Evolutionary conservation across 92 coral and sea anemone species (phyloP).

Genomic region (Isaurus tuberculatus): DNA sequence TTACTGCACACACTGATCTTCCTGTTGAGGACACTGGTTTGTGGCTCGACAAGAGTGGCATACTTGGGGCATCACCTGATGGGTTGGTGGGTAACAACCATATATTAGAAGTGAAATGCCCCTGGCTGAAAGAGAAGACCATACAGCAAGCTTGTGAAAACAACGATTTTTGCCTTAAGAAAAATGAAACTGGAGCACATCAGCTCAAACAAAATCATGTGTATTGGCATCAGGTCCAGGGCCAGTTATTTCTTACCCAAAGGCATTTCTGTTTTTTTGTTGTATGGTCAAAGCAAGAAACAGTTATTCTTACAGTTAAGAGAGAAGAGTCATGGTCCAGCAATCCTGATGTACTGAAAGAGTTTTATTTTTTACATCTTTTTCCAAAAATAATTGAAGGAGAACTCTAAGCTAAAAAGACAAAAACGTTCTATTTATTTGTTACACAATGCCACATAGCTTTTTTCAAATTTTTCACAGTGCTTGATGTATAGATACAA

Average conservation of each 20-base stretch:
- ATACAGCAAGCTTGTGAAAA: constrained; percentile 3
- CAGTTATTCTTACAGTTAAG: neutral
- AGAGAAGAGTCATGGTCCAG: neutral
- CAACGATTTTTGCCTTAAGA: neutral
- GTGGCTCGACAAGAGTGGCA: constrained; percentile 1
- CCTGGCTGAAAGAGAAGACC: constrained; percentile 8
- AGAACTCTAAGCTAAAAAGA: neutral
- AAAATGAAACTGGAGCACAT: neutral
- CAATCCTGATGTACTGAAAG: neutral
- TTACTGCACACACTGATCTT: constrained; percentile 1
- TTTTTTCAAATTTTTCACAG: too few species aligned
- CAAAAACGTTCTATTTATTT: too few species aligned
- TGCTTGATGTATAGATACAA: too few species aligned
- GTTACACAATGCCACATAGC: too few species aligned
- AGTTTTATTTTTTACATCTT: neutral
- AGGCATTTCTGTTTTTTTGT: neutral
- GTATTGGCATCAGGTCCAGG: neutral
- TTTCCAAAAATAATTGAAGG: neutral
- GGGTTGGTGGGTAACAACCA: constrained; percentile 3
- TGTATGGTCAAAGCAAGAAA: neutral
- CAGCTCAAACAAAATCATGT: neutral
- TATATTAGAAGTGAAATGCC: neutral
- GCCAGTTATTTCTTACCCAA: neutral
- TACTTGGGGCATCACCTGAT: neutral
- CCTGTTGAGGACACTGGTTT: neutral